phyloP scores from a whole-genome alignment of 2,888 invertebrate genomes.

The Adelognathus sp. region DNA sequence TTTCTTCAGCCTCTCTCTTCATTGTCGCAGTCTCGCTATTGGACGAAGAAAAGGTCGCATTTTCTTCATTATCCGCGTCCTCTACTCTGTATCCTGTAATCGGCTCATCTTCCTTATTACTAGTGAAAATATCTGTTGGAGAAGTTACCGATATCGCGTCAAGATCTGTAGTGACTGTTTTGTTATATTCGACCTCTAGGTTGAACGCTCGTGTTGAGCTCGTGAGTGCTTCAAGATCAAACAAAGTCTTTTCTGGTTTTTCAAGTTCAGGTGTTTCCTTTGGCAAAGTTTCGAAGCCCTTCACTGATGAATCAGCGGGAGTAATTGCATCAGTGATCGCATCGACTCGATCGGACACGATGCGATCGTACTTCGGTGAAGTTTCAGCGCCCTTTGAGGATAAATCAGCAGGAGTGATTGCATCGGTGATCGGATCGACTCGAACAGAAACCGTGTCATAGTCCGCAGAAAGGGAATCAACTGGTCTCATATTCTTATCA shows the following conservation, averaged over 20 bases:
- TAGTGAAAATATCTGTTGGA: background rate
- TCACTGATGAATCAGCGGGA: background rate
- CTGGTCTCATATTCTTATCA: background rate
- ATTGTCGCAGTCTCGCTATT: background rate
- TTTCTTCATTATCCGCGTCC: background rate
- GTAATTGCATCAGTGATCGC: background rate
- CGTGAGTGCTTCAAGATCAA: background rate
- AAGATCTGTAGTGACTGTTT: background rate
- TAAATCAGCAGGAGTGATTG: background rate
- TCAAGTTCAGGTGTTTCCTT: background rate
- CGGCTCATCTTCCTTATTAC: background rate
- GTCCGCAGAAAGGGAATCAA: background rate
- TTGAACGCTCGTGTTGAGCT: background rate
- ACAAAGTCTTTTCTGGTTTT: background rate
- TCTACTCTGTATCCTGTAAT: background rate
- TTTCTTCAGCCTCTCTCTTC: background rate
- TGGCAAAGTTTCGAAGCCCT: background rate
- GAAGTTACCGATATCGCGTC: background rate
- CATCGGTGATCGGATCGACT: background rate
- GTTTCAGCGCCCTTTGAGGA: background rate
- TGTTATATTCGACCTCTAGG: background rate
- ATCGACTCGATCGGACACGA: background rate
- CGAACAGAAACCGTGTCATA: background rate
- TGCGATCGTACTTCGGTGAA: too few species aligned
- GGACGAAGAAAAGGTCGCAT: background rate